Evolutionary conservation across 2,113 vertebrate genomes (phyloP), one percentile per base, ranked within the genome.

Genomic region (Crypturellus undulatus): DNA sequence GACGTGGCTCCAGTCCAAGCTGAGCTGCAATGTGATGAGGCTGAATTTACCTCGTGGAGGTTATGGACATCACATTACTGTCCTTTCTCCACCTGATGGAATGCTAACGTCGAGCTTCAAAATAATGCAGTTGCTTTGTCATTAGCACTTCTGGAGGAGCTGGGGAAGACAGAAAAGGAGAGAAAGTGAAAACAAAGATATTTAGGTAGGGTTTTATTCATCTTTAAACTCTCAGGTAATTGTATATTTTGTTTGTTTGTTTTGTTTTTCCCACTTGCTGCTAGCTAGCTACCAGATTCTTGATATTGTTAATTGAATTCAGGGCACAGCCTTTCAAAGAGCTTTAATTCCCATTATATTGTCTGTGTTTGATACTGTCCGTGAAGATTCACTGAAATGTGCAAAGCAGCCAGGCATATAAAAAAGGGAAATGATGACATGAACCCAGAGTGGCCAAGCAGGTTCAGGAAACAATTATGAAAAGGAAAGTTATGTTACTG

Each of bases 351-450:
- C 65, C 49, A 79, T 96, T 92, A 73, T 47, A 34, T 81, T 93
- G 72, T 90, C 88, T 86, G 79, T 5, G 17, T 75, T 92, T 69
- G 68, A 56, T 90, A 81, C 21, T 90, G 54, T 34, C 69, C 56
- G 49, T 67, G 71, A 94, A 90, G 87, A 91, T 92, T 87, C 83
- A 89, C 79, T 90, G 93, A 96, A 95, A 96, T 68, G 45, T 90
- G 81, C 72, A 70, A 91, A 90, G 94, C 79, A 76, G 25, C n/a
- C 87, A 72, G 49, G 52, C 21, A 13, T 40, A 86, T 92, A 85
- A 93, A 96, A 86, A 94, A 85, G 40, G 79, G 45, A 73, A 79
- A 80, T 6, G 52, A 47, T 78, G 75, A 78, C 69, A 63, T 28
- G 58, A 81, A 70, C 60, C 78, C 47, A 10, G 76, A 89, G 82